A percentile compares a stretch with the other conserved stretches of the same genome.
Conservation (phyloP, 2,113 vertebrate genomes). For the Saccopteryx leptura region DNA sequence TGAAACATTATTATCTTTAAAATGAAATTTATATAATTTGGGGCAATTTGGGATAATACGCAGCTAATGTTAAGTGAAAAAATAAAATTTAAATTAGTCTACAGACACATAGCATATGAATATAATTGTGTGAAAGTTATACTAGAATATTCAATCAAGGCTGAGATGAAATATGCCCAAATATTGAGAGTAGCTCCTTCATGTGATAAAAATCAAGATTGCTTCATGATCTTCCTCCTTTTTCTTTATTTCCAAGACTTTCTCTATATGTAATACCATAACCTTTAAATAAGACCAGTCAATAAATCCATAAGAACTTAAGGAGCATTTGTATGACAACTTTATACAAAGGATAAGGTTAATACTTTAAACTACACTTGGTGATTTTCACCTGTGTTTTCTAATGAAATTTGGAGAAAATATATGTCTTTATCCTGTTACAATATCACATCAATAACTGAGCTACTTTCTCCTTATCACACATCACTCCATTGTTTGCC, state of each 20-base stretch:
- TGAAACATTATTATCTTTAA: neutral
- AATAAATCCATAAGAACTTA: neutral
- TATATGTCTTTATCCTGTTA: neutral
- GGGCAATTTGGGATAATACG: neutral
- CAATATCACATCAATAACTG: neutral
- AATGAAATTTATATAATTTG: constrained; percentile 2
- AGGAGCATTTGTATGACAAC: neutral
- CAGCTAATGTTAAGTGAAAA: neutral
- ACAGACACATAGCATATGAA: neutral
- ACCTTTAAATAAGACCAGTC: neutral
- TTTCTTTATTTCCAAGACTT: neutral
- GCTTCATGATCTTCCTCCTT: neutral
- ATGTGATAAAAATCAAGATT: neutral
- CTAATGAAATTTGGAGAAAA: neutral
- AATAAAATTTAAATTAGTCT: neutral
- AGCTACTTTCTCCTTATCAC: neutral
- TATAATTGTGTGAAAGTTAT: neutral
- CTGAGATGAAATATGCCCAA: neutral
- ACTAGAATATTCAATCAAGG: neutral
- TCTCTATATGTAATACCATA: neutral
- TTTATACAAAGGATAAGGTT: neutral
- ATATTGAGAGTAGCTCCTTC: neutral
- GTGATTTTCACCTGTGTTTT: neutral
- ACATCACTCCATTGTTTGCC: neutral
- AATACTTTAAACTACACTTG: neutral